Evolutionary conservation across 92 coral and sea anemone species (phyloP).

Genomic region (Muricea muricata): DNA sequence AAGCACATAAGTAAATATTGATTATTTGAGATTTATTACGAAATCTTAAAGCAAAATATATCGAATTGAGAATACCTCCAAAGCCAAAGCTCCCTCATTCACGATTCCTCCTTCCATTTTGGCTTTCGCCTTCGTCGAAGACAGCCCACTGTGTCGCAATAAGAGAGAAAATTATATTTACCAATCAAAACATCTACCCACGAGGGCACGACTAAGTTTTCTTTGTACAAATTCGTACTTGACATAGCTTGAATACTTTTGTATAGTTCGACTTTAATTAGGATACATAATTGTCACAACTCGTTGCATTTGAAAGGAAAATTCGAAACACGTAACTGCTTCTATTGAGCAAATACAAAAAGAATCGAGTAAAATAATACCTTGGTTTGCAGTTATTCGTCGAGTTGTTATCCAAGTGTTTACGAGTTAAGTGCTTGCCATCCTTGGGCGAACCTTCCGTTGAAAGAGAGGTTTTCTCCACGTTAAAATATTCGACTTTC

Average conservation of each 20-base stretch:
- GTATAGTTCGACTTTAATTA: background rate
- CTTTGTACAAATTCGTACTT: conserved; percentile 3
- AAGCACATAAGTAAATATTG: background rate
- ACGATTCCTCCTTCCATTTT: background rate
- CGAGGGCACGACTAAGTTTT: background rate
- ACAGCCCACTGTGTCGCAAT: background rate
- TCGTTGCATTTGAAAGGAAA: conserved; percentile 3
- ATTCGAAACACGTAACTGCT: background rate
- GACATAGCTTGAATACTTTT: conserved; percentile 8
- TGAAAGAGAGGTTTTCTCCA: background rate
- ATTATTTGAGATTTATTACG: background rate
- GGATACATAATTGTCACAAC: background rate
- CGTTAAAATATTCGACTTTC: background rate
- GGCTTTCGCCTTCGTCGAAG: background rate
- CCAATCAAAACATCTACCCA: background rate
- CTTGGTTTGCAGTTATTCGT: background rate
- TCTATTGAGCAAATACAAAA: background rate
- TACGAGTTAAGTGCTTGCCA: background rate
- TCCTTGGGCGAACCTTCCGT: background rate
- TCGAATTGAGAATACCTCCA: background rate
- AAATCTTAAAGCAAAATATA: background rate
- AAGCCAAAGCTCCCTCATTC: background rate
- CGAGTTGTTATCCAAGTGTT: background rate
- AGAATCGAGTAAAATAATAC: background rate
- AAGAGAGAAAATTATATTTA: background rate